These are phyloP conservation scores for Scyliorhinus canicula DNA, from an alignment of 2,797 vertebrate species.

Conservation along the genomic window DNA sequence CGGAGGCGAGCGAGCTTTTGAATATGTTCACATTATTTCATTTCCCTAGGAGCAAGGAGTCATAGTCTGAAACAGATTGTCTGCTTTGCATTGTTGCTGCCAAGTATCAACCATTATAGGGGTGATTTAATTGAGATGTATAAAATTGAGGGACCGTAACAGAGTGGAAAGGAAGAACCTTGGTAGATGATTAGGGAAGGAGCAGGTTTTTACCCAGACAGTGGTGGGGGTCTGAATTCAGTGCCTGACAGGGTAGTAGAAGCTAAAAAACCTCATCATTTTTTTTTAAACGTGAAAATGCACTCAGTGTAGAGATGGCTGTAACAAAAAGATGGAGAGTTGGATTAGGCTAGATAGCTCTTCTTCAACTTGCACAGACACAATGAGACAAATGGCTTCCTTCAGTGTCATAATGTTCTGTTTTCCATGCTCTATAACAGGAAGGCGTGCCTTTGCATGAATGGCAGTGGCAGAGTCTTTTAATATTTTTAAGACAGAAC, in stretches of 20 bases:
- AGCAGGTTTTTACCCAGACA: not conserved
- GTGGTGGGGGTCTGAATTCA: not conserved
- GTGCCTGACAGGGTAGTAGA: not conserved
- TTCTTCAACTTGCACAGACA: not conserved
- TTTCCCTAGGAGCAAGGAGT: too few relatives aligned
- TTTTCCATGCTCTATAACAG: not conserved
- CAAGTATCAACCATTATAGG: not conserved
- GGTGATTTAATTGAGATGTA: not conserved
- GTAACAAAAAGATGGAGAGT: not conserved
- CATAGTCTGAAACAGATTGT: not conserved
- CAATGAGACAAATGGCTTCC: not conserved
- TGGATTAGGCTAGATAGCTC: not conserved
- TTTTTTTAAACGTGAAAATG: not conserved
- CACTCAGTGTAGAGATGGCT: not conserved
- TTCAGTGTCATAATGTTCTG: not conserved
- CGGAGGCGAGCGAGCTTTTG: not conserved
- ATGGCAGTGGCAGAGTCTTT: too few relatives aligned
- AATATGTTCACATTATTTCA: not conserved
- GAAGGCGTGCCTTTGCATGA: not conserved
- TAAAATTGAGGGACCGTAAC: not conserved
- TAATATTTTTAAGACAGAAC: too few relatives aligned
- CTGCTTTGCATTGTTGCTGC: not conserved
- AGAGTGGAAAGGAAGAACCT: not conserved
- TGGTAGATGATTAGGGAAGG: not conserved
- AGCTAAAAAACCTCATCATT: not conserved